Evolutionary conservation across 92 coral and sea anemone genomes (phyloP), one percentile per base, ranked within the genome.

Genomic region (Metridium senile): DNA sequence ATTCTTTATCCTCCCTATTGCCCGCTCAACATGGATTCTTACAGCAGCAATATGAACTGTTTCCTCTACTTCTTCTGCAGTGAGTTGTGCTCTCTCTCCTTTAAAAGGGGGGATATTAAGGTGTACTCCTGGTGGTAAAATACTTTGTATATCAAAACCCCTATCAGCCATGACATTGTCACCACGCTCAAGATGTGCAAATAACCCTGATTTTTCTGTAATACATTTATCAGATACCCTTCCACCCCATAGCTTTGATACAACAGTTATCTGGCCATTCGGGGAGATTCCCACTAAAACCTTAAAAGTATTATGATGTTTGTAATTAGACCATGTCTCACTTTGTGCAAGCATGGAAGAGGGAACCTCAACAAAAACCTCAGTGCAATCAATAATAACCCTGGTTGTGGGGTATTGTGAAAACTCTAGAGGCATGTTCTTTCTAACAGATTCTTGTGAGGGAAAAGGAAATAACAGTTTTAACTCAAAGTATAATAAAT

Each of bases 61-160:
- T n/a, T 74, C 78, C 46, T 62, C 68, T 19, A 84, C 82, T 58
- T 87, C 87, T 54, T 75, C 76, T 22, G 84, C 84, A 27, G 87
- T 81, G 68, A 86, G 32, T 57, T 82, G 87, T 9, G 71, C 78
- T 27, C 87, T 79, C 17, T 82, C 71, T 1, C 80, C 77, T 75
- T 85, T 70, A 70, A 89, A 85, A 58, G 90, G 90, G 2, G 93
- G 90, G 67, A 89, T 85, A 66, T 89, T 89, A 0, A 84, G 80
- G 18, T 82, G 39, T 22, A 89, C 84, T 19, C 86, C 83, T 51
- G 49, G 56, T 18, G 89, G 89, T 23, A 84, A 71, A 45, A 84
- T 72, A 16, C 25, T 74, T 11, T 74, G 47, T 61, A 88, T 84
- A 59, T 89, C 91, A 86, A 86, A 90, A 7, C 94, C 89, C 17